These are phyloP conservation scores for Rhysida immarginata DNA, from an alignment of 1,140 invertebrate species.

Conservation along the genomic window DNA sequence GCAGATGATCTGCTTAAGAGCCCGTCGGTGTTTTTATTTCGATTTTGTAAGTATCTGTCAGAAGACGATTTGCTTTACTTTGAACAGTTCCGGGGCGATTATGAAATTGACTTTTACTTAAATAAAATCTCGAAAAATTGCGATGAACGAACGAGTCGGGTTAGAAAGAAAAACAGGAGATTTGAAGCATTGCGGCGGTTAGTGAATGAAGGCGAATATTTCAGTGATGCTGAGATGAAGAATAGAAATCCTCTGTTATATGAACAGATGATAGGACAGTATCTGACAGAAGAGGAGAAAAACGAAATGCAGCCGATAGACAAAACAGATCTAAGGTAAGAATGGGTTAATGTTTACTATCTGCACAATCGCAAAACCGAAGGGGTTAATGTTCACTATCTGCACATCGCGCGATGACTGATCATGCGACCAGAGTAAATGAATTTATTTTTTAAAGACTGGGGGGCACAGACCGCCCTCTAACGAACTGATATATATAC, in stretches of 20 bases:
- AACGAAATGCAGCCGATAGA: slow-evolving; percentile 24
- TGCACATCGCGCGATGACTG: no score
- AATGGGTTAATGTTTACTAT: background rate
- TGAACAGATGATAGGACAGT: slow-evolving; percentile 72
- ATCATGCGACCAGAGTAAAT: no score
- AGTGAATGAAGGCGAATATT: slow-evolving; percentile 54
- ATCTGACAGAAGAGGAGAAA: slow-evolving; percentile 58
- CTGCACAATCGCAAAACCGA: no score
- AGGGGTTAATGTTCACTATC: no score
- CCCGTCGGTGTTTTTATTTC: slow-evolving; percentile 47
- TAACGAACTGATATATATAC: no score
- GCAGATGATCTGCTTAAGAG: slow-evolving; percentile 50
- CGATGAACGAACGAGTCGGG: slow-evolving; percentile 23
- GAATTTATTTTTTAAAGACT: no score
- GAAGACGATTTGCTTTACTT: slow-evolving; percentile 52
- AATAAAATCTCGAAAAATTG: slow-evolving; percentile 33
- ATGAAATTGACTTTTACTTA: slow-evolving; percentile 43
- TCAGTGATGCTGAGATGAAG: slow-evolving; percentile 85
- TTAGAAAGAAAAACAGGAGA: slow-evolving; percentile 58
- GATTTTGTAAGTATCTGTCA: slow-evolving; percentile 57
- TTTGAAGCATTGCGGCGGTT: slow-evolving; percentile 65
- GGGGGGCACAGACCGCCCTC: no score
- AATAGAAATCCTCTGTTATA: slow-evolving; percentile 73
- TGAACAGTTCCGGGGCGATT: slow-evolving; percentile 30
- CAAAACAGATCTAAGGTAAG: slow-evolving; percentile 10